These are phyloP conservation scores for Ophthalmolycus amberensis DNA, from an alignment of 2,113 vertebrate species.

Conservation along the genomic window DNA sequence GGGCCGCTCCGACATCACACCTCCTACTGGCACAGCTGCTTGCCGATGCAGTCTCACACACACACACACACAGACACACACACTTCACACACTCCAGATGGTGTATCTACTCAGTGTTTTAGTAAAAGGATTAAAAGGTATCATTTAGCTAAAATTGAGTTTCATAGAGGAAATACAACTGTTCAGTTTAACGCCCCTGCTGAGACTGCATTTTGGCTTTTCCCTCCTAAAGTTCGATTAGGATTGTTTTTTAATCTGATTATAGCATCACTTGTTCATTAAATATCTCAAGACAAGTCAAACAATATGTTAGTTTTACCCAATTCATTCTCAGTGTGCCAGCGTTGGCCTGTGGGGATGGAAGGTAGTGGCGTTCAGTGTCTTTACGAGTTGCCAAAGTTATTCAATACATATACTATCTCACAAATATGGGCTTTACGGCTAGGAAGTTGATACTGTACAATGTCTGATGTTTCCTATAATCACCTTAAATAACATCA, in stretches of 20 bases:
- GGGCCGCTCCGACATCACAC: conserved; percentile 68
- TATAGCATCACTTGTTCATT: neutral
- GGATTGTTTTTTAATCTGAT: neutral
- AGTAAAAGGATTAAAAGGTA: conserved; percentile 63
- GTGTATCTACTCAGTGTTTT: conserved; percentile 50
- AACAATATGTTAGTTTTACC: conserved; percentile 7
- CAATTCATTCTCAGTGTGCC: neutral
- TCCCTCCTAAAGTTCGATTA: conserved; percentile 10
- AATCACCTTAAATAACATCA: neutral
- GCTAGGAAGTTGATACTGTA: neutral
- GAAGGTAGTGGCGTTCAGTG: neutral
- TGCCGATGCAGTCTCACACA: conserved; percentile 9
- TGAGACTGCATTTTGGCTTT: conserved; percentile 32
- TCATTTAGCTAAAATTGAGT: conserved; percentile 65
- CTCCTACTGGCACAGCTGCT: conserved; percentile 68
- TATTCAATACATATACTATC: too few relatives aligned
- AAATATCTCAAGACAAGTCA: conserved; percentile 2
- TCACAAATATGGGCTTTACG: neutral
- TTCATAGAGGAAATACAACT: conserved; percentile 45
- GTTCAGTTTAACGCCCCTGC: conserved; percentile 24
- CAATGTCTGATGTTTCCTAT: neutral
- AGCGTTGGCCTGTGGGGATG: neutral
- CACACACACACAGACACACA: conserved; percentile 30
- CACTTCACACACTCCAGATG: conserved; percentile 60
- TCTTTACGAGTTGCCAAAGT: neutral